phyloP scores from a whole-genome alignment of 2,113 vertebrate genomes.

The Phainopepla nitens region DNA sequence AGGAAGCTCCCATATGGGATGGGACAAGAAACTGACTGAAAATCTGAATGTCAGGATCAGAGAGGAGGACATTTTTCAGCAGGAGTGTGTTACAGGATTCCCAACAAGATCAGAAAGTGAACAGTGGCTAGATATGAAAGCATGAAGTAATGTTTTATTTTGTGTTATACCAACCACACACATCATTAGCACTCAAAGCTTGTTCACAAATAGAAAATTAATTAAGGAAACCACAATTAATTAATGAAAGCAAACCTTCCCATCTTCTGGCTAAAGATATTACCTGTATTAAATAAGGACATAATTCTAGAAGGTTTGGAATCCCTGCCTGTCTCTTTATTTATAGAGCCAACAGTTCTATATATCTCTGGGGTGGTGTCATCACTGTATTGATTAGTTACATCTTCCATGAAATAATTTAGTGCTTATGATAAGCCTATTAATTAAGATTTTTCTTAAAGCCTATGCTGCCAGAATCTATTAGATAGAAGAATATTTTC shows the following conservation, averaged over 20 bases:
- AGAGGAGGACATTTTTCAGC: background rate
- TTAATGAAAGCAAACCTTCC: background rate
- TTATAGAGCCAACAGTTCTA: background rate
- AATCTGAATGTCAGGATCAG: background rate
- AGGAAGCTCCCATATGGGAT: background rate
- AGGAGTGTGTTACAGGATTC: background rate
- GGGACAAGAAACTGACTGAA: background rate
- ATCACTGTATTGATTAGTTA: background rate
- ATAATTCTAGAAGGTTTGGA: background rate
- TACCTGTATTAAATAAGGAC: background rate
- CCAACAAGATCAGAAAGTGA: background rate
- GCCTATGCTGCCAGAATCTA: background rate
- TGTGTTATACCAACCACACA: background rate
- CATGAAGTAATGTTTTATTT: background rate
- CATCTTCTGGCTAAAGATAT: background rate
- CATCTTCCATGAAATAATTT: background rate
- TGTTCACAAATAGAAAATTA: background rate
- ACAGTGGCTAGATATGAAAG: background rate
- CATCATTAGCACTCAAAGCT: background rate
- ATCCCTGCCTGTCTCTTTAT: background rate
- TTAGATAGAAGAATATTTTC: background rate
- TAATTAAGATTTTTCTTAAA: constrained; percentile 8
- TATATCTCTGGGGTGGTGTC: background rate
- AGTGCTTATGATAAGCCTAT: background rate
- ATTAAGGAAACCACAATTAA: background rate